Conservation (phyloP, 2,888 invertebrate species). For the Clistopyga incitator region DNA sequence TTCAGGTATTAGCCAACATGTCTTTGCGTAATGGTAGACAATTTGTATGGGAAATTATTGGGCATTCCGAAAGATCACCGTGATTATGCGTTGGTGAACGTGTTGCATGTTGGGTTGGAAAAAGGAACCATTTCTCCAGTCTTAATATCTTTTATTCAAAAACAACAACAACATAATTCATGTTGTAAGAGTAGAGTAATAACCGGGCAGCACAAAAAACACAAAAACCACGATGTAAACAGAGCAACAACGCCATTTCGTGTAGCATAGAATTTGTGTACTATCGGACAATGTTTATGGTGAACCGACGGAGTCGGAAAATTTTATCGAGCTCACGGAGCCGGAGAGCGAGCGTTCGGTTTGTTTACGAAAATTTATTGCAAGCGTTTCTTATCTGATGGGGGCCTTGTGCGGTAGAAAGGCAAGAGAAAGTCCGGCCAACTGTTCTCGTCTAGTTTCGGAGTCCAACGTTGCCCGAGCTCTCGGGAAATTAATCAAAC, state of each 20-base stretch:
- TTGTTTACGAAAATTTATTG: conserved; percentile 58
- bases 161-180: no score
- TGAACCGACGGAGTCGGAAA: conserved; percentile 37
- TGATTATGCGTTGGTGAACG: no score
- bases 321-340: conserved; percentile 41
- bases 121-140: no score
- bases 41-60: neutral
- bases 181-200: no score
- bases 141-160: no score
- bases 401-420: neutral
- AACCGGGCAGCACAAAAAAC: no score
- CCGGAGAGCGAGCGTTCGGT: neutral
- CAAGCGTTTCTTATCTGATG: conserved; percentile 65
- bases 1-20: conserved; percentile 80
- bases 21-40: neutral
- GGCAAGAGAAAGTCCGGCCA: neutral
- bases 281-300: conserved; percentile 10
- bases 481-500: conserved; percentile 79
- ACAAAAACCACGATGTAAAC: no score
- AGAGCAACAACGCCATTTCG: no score
- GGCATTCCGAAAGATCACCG: no score
- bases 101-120: no score
- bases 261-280: no score
- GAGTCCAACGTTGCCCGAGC: conserved; percentile 70
- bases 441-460: conserved; percentile 52